Conservation (phyloP, 2,888 invertebrate genomes). For the Seira ritae region DNA sequence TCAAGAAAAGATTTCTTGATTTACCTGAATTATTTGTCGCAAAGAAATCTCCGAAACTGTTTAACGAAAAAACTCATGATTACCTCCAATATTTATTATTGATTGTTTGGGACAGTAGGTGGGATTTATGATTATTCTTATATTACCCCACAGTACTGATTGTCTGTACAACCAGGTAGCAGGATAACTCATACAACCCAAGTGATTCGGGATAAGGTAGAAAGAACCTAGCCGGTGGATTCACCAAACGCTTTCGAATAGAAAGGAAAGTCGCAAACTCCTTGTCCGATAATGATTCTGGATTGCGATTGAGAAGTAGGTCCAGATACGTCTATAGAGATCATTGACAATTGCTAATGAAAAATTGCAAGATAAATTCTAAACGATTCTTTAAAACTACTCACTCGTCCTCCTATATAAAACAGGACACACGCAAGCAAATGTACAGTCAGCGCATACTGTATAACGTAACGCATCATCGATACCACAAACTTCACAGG, state of each 20-base stretch:
- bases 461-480: constrained; percentile 32
- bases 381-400: too few relatives aligned
- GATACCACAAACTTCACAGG: constrained; percentile 10
- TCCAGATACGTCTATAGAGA: constrained; percentile 44
- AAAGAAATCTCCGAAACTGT: constrained; percentile 66
- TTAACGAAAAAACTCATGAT: background rate
- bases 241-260: constrained; percentile 12
- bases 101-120: background rate
- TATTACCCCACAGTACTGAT: constrained; percentile 66
- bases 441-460: constrained; percentile 39
- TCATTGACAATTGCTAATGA: too few relatives aligned
- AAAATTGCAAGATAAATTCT: too few relatives aligned
- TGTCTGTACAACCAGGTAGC: constrained; percentile 40
- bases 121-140: background rate
- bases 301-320: constrained; percentile 33
- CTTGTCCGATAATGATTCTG: constrained; percentile 17
- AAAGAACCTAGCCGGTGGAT: constrained; percentile 38
- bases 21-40: constrained; percentile 48
- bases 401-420: constrained; percentile 33
- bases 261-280: constrained; percentile 39
- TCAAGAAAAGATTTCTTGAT: too few relatives aligned
- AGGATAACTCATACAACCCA: constrained; percentile 44
- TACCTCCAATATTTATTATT: too few relatives aligned
- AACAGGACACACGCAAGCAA: constrained; percentile 40
- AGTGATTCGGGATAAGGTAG: constrained; percentile 39